phyloP scores from a whole-genome alignment of 1,140 invertebrate genomes.

The Yoshiicerus persimilis region DNA sequence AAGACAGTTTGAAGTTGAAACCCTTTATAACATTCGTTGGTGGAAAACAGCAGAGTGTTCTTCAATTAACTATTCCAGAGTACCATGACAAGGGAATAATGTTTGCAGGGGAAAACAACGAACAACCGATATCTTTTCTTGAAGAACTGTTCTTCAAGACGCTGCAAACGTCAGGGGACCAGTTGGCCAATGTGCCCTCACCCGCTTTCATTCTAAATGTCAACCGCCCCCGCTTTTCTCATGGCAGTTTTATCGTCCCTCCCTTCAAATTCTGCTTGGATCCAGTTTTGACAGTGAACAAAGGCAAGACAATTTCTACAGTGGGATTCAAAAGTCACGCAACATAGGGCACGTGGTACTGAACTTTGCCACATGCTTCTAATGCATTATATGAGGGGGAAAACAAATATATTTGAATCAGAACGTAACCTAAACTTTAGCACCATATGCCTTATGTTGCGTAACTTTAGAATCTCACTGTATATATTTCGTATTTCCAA shows the following conservation, averaged over 20 bases:
- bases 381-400: too few relatives aligned
- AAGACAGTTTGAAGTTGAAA: background rate
- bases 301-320: background rate
- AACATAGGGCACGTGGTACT: too few relatives aligned
- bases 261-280: background rate
- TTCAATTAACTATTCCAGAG: background rate
- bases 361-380: too few relatives aligned
- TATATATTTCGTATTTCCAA: too few relatives aligned
- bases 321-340: too few relatives aligned
- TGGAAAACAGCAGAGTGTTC: background rate
- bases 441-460: too few relatives aligned
- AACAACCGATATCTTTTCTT: background rate
- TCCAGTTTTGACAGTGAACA: background rate
- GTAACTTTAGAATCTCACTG: too few relatives aligned
- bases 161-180: background rate
- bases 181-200: background rate
- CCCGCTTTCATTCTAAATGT: background rate
- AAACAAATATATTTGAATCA: too few relatives aligned
- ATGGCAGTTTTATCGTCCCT: background rate
- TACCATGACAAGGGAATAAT: background rate
- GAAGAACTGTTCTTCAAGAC: background rate
- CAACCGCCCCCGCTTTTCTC: background rate
- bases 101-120: background rate
- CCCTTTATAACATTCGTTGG: background rate
- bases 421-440: too few relatives aligned